Evolutionary conservation across 2,888 invertebrate species (phyloP), one percentile per base, ranked within the genome.

Genomic region (Cantharis rustica): DNA sequence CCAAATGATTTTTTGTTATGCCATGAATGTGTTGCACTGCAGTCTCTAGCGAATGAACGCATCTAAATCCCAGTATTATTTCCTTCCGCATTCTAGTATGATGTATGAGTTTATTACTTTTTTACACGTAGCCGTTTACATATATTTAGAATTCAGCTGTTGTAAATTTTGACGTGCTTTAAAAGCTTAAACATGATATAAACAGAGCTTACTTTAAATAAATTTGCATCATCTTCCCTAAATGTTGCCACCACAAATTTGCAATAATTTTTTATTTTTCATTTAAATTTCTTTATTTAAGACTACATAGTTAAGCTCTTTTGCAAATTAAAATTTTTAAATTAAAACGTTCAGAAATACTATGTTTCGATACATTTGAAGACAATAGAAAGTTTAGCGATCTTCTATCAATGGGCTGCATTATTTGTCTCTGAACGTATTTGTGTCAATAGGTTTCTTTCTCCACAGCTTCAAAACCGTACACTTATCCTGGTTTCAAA

Each of bases 21-120:
- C 16, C 31, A 61, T 62, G 61, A 16, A 75, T 11, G 31, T 13
- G 68, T 73, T 61, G 31, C 71, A 71, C 63, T 77, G 74, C 77
- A 77, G 68, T 73, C 74, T 77, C 64, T 68, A 62, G 27, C 27
- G 61, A 20, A 31, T 31, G 69, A 69, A 71, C 73, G 73, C 73
- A 76, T 76, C 68, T 71, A 71, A 63, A 72, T 61, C 71, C 68
- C 66, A 62, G 71, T 72, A 75, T 75, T 75, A 75, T 71, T 72
- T 75, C 75, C 75, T 75, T 75, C 70, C 75, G 71, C 75, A 71
- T 69, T 72, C 70, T 71, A 71, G 23, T 68, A 77, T 77, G 75
- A 77, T 75, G 74, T 70, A 75, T 75, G 71, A 72, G 63, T 64
- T 77, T 75, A 75, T 77, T 77, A 77, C 74, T 72, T 77, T 77